These are phyloP conservation scores for Sebastes schlegelii DNA, from an alignment of 2,113 vertebrate species.

Conservation along the genomic window DNA sequence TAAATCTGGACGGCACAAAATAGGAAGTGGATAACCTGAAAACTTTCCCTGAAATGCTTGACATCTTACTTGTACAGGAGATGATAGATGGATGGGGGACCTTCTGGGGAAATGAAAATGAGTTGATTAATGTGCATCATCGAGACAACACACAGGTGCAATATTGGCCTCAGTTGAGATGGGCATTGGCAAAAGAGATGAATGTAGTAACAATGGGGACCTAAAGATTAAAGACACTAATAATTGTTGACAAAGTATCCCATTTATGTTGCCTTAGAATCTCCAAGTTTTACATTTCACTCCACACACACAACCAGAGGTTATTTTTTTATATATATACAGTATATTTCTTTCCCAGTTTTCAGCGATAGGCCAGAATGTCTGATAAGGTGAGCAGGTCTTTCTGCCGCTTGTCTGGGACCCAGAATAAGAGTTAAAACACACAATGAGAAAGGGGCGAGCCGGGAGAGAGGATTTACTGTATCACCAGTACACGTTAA, in stretches of 20 bases:
- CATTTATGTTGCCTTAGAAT: neutral
- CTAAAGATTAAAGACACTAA: conserved; percentile 16
- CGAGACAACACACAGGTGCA: conserved; percentile 19
- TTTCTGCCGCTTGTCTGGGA: conserved; percentile 22
- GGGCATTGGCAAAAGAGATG: conserved; percentile 36
- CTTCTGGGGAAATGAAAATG: conserved; percentile 29
- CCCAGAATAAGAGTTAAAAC: conserved; percentile 9
- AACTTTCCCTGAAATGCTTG: neutral
- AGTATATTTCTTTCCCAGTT: neutral
- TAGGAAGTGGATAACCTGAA: conserved; percentile 2
- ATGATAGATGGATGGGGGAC: conserved; percentile 35
- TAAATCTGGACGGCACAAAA: conserved; percentile 9
- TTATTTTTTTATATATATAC: neutral
- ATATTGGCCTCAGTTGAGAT: conserved; percentile 32
- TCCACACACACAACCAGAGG: neutral
- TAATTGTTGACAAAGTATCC: conserved; percentile 8
- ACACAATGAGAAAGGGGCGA: conserved; percentile 16
- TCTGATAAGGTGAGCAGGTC: conserved; percentile 2
- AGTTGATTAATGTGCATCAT: conserved; percentile 44
- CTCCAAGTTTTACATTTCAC: conserved; percentile 1
- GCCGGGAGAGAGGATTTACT: conserved; percentile 41
- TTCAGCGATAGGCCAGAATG: neutral
- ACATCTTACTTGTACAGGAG: conserved; percentile 13
- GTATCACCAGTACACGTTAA: conserved; percentile 70
- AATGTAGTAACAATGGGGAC: conserved; percentile 1